Percentiles rank a stretch among this genome's conserved stretches.
Conservation (phyloP, 2,888 invertebrate species). For the Latheticus oryzae region DNA sequence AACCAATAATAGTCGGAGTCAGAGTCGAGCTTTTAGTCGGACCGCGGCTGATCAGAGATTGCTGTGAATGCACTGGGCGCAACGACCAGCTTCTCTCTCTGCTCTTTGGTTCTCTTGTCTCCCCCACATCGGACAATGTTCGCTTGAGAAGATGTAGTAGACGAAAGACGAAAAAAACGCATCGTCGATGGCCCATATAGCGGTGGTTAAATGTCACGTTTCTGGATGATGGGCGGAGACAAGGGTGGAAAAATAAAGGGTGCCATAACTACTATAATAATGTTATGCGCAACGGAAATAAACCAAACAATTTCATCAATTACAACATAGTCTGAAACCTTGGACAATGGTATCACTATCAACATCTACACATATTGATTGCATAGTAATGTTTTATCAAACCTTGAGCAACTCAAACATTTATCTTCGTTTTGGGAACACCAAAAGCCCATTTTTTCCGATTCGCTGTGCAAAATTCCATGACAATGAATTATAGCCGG, state of each 20-base stretch:
- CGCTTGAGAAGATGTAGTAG: constrained; percentile 47
- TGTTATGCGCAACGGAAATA: too few relatives aligned
- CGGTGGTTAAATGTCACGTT: constrained; percentile 5
- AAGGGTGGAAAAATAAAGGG: too few relatives aligned
- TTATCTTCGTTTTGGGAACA: too few relatives aligned
- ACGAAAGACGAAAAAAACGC: constrained; percentile 51
- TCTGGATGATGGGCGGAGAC: constrained; percentile 2
- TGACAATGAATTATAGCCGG: neutral
- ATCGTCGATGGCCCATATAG: constrained; percentile 30
- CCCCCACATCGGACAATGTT: constrained; percentile 56
- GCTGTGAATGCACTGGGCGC: constrained; percentile 60
- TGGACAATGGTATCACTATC: too few relatives aligned
- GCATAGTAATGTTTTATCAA: too few relatives aligned
- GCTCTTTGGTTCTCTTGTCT: constrained; percentile 48
- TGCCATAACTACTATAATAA: too few relatives aligned
- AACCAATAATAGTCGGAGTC: constrained; percentile 31
- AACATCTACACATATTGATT: too few relatives aligned
- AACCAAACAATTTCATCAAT: too few relatives aligned
- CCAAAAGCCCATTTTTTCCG: too few relatives aligned
- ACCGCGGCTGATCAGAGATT: constrained; percentile 55
- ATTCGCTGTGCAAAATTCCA: too few relatives aligned
- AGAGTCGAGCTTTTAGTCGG: constrained; percentile 20
- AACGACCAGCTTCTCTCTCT: constrained; percentile 57
- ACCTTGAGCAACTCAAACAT: too few relatives aligned
- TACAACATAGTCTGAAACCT: too few relatives aligned